A percentile compares a stretch with the other conserved stretches of the same genome.
phyloP scores from a whole-genome alignment of 1,140 invertebrate genomes.

The Monomorium pharaonis region DNA sequence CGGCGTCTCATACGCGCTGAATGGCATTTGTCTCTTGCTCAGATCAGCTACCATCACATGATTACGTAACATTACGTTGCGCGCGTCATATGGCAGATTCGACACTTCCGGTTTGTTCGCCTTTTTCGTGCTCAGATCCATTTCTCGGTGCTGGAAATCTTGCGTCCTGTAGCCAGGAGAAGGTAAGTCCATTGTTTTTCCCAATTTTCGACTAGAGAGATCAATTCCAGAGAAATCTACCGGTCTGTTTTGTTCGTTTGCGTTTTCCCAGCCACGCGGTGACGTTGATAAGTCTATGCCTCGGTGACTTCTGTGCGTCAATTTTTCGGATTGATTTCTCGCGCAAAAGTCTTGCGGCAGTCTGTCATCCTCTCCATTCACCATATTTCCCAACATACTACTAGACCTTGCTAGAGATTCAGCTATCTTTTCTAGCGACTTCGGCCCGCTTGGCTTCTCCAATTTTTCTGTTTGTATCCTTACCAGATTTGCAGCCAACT shows the following conservation, averaged over 20 bases:
- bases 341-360: conserved; percentile 71
- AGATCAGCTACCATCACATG: conserved; percentile 82
- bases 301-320: conserved; percentile 67
- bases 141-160: conserved; percentile 81
- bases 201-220: conserved; percentile 81
- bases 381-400: conserved; percentile 60
- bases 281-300: conserved; percentile 82
- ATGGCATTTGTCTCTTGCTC: conserved; percentile 81
- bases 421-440: conserved; percentile 82
- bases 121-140: conserved; percentile 83
- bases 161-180: conserved; percentile 73
- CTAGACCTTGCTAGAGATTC: conserved; percentile 81
- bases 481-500: conserved; percentile 81
- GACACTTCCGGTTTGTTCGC: conserved; percentile 70
- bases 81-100: conserved; percentile 77
- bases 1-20: conserved; percentile 74
- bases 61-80: conserved; percentile 80
- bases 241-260: conserved; percentile 74
- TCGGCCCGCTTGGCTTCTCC: conserved; percentile 78
- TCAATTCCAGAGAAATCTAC: conserved; percentile 83
- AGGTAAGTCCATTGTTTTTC: conserved; percentile 73
- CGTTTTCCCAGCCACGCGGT: conserved; percentile 77
- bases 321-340: conserved; percentile 68
- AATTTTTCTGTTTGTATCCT: conserved; percentile 81
- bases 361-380: conserved; percentile 76